phyloP scores from a whole-genome alignment of 2,113 vertebrate species.

The Emberiza fucata region DNA sequence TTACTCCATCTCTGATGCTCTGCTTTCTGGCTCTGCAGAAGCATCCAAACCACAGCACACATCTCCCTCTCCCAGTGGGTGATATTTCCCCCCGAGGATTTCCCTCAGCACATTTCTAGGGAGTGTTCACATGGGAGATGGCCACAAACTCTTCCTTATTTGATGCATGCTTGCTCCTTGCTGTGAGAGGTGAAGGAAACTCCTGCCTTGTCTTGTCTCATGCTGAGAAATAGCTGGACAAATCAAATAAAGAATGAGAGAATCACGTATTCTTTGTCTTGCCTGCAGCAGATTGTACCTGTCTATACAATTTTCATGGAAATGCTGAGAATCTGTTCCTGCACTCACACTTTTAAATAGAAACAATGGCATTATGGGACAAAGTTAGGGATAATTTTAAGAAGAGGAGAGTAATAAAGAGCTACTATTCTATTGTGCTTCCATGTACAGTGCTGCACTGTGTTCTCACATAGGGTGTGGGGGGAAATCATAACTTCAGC shows the following conservation, averaged over 20 bases:
- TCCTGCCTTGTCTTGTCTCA: not conserved
- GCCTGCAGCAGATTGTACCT: not conserved
- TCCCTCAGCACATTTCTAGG: not conserved
- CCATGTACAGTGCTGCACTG: not conserved
- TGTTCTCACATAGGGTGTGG: not conserved
- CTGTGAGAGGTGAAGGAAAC: not conserved
- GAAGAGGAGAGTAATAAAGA: not conserved
- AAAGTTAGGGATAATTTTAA: not conserved
- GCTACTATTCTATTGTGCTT: not conserved
- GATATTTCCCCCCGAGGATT: not conserved
- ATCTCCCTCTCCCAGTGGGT: not conserved
- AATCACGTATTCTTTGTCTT: not conserved
- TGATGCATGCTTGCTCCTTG: not conserved
- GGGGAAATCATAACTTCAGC: not conserved
- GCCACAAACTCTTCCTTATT: not conserved
- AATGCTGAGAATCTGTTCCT: not conserved
- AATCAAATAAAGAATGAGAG: not conserved
- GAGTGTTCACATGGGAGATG: not conserved
- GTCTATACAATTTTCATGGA: not conserved
- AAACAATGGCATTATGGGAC: not conserved
- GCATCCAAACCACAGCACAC: not conserved
- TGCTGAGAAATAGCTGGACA: not conserved
- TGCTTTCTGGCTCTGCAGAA: not conserved
- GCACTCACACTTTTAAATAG: not conserved
- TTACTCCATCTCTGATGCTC: not conserved